These are phyloP conservation scores for Octodonta nipae DNA, from an alignment of 2,888 invertebrate genomes.

Conservation along the genomic window DNA sequence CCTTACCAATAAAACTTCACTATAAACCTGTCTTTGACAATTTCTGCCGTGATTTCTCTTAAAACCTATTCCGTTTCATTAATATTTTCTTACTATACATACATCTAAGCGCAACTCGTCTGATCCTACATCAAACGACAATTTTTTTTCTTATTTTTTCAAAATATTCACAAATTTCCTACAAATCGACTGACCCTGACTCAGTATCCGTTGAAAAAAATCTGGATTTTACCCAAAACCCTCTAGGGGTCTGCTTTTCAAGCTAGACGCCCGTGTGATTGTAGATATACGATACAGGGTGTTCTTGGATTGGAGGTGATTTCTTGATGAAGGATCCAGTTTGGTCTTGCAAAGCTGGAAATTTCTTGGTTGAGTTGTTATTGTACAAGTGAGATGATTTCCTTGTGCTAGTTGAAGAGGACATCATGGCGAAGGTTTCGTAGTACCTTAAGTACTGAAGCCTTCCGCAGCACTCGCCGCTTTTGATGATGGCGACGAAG, in stretches of 20 bases:
- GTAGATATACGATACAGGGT: slow-evolving; percentile 40
- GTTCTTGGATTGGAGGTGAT: not conserved
- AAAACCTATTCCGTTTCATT: no score
- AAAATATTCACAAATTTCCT: no score
- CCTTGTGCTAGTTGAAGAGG: slow-evolving; percentile 71
- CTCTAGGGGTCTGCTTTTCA: slow-evolving; percentile 23
- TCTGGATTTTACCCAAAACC: slow-evolving; percentile 1
- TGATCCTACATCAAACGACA: no score
- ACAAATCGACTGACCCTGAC: no score
- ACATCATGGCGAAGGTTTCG: slow-evolving; percentile 74
- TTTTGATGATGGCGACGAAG: slow-evolving; percentile 76
- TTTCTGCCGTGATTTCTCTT: no score
- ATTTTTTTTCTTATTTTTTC: no score
- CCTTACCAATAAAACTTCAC: no score
- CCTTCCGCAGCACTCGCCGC: slow-evolving; percentile 66
- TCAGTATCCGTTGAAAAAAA: slow-evolving; percentile 27
- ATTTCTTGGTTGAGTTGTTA: slow-evolving; percentile 40
- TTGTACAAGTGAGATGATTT: slow-evolving; percentile 77
- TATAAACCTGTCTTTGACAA: no score
- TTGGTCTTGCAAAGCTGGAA: no score
- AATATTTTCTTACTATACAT: no score
- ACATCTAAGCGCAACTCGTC: no score
- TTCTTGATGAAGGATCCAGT: no score
- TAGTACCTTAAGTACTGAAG: slow-evolving; percentile 67
- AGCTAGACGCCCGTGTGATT: slow-evolving; percentile 62